These are phyloP conservation scores for Boloria euphrosyne DNA, from an alignment of 2,888 invertebrate genomes.

Conservation along the genomic window DNA sequence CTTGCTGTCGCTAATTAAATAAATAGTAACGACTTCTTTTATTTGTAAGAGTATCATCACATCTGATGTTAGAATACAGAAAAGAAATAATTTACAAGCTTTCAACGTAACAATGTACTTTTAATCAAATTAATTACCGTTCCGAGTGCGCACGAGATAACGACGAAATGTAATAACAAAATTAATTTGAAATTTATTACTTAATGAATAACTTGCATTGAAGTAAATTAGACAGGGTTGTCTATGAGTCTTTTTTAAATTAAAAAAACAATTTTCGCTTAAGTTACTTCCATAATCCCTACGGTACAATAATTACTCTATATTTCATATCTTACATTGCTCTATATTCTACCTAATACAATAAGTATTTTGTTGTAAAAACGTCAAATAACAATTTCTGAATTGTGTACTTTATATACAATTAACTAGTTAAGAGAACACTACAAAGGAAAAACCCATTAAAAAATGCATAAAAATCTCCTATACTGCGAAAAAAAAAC, in stretches of 20 bases:
- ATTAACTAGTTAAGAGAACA: too few relatives aligned
- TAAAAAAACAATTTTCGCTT: not conserved
- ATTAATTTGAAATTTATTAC: slow-evolving; percentile 24
- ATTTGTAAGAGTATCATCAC: not conserved
- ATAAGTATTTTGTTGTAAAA: too few relatives aligned
- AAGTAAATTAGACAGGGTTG: slow-evolving; percentile 13
- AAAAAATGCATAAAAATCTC: too few relatives aligned
- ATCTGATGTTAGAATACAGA: slow-evolving; percentile 1
- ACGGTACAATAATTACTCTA: too few relatives aligned
- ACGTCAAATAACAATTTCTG: too few relatives aligned
- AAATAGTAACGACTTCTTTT: not conserved
- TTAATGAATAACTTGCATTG: slow-evolving; percentile 4
- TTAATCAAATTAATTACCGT: slow-evolving; percentile 33
- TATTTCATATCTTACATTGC: too few relatives aligned
- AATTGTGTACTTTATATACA: too few relatives aligned
- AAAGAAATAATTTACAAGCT: slow-evolving; percentile 27
- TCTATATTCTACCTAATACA: too few relatives aligned
- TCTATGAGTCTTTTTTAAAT: not conserved
- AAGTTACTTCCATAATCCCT: too few relatives aligned
- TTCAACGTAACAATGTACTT: slow-evolving; percentile 35
- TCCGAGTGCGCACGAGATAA: slow-evolving; percentile 26
- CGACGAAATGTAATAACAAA: slow-evolving; percentile 27
- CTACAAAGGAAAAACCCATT: too few relatives aligned
- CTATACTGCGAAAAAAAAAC: too few relatives aligned
- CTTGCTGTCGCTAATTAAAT: not conserved